Evolutionary conservation across 2,888 invertebrate genomes (phyloP).

Genomic region (Meloe dianella): DNA sequence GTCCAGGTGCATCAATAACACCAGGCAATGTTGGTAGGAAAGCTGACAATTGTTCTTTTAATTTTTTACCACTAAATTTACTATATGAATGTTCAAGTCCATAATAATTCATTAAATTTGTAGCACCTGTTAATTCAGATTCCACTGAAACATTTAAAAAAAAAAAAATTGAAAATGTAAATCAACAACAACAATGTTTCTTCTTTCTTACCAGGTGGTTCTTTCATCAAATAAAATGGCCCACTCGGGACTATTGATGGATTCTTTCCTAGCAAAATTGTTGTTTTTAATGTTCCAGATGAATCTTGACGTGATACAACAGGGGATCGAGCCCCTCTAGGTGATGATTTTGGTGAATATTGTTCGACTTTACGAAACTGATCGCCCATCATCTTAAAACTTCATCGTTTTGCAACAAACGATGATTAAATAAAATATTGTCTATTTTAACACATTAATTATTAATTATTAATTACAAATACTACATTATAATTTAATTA

Average conservation of each 20-base stretch:
- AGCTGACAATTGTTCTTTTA: slow-evolving; percentile 93
- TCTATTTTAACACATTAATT: slow-evolving; percentile 4
- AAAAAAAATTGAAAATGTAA: slow-evolving; percentile 9
- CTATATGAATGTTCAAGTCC: slow-evolving; percentile 96
- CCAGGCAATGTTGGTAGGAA: slow-evolving; percentile 95
- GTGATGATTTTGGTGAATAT: slow-evolving; percentile 94
- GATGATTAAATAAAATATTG: slow-evolving; percentile 16
- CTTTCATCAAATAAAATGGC: slow-evolving; percentile 98
- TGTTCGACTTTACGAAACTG: slow-evolving; percentile 92
- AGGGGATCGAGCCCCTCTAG: slow-evolving; percentile 91
- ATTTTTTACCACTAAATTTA: slow-evolving; percentile 96
- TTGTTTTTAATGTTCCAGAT: slow-evolving; percentile 96
- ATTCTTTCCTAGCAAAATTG: slow-evolving; percentile 95
- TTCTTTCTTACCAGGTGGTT: slow-evolving; percentile 83
- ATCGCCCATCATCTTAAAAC: slow-evolving; percentile 88
- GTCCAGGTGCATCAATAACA: slow-evolving; percentile 91
- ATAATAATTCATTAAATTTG: slow-evolving; percentile 96
- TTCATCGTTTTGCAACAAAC: slow-evolving; percentile 52
- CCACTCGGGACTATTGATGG: slow-evolving; percentile 97
- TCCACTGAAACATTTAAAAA: slow-evolving; percentile 67
- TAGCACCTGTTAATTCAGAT: slow-evolving; percentile 93
- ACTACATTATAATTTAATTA: not conserved
- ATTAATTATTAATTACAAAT: not conserved
- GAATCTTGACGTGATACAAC: slow-evolving; percentile 96
- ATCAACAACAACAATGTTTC: not conserved